Evolutionary conservation across 2,888 invertebrate genomes (phyloP).

Genomic region (Argynnis bischoffii): DNA sequence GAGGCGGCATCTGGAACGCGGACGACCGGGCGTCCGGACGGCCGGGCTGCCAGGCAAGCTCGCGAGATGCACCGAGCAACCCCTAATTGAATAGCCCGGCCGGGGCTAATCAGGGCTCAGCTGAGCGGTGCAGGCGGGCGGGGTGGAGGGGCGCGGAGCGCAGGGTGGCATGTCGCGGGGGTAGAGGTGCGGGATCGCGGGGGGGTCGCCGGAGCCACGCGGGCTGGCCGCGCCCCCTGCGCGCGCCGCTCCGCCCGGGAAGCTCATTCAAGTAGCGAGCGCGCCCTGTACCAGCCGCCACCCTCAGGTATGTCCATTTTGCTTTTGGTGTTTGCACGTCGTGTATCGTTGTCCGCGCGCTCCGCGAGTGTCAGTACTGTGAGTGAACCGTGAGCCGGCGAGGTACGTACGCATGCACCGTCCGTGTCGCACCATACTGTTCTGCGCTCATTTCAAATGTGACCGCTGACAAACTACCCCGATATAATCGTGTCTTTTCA

Average conservation of each 20-base stretch:
- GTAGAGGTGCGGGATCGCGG: conserved; percentile 56
- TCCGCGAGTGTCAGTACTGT: conserved; percentile 76
- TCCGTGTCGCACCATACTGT: conserved; percentile 50
- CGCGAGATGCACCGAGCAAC: conserved; percentile 73
- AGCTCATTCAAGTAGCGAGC: conserved; percentile 81
- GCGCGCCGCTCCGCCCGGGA: conserved; percentile 81
- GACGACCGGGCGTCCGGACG: conserved; percentile 49
- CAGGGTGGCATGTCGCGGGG: conserved; percentile 44
- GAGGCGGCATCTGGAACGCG: conserved; percentile 32
- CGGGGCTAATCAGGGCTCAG: conserved; percentile 81
- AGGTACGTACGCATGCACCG: conserved; percentile 73
- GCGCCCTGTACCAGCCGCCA: conserved; percentile 79
- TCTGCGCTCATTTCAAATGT: conserved; percentile 50
- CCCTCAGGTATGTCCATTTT: conserved; percentile 81
- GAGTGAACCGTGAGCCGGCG: conserved; percentile 42
- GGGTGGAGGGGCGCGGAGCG: conserved; percentile 46
- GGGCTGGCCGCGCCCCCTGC: conserved; percentile 84
- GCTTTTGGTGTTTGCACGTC: conserved; percentile 78
- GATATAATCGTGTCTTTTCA: conserved; percentile 27
- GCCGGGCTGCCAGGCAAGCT: conserved; percentile 53
- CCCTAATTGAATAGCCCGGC: conserved; percentile 80
- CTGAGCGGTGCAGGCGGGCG: conserved; percentile 67
- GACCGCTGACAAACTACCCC: conserved; percentile 44
- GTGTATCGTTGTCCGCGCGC: conserved; percentile 59
- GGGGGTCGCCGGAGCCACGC: conserved; percentile 78